phyloP scores from a whole-genome alignment of 2,888 invertebrate genomes.

The Mythimna impura region DNA sequence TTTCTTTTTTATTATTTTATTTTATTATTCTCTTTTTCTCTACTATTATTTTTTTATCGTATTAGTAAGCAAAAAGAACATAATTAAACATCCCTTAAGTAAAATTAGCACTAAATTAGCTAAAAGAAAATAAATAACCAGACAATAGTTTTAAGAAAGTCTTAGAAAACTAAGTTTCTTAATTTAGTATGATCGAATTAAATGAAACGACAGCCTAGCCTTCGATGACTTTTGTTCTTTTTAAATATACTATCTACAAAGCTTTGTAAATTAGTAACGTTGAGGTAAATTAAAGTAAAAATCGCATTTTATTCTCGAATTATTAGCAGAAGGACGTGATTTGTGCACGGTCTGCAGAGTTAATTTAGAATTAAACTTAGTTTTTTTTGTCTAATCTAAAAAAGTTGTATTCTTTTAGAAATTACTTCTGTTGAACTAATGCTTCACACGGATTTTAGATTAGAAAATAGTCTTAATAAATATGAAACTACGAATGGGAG shows the following conservation, averaged over 20 bases:
- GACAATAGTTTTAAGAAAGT: constrained; percentile 9
- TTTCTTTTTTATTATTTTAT: too few relatives aligned
- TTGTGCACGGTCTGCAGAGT: constrained; percentile 18
- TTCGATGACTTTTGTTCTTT: neutral
- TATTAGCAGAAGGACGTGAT: constrained; percentile 31
- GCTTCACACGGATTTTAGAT: neutral
- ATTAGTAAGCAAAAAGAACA: too few relatives aligned
- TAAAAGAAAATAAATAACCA: constrained; percentile 1
- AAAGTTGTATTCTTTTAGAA: constrained; percentile 8
- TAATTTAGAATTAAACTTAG: constrained; percentile 1
- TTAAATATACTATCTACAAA: neutral
- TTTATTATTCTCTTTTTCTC: too few relatives aligned
- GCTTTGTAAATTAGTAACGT: neutral
- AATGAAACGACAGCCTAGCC: neutral
- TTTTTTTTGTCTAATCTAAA: neutral
- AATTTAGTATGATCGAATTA: neutral
- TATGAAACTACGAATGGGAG: too few relatives aligned
- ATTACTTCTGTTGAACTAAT: neutral
- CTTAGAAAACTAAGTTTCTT: neutral
- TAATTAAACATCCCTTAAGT: too few relatives aligned
- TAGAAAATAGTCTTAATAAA: neutral
- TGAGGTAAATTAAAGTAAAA: constrained; percentile 24
- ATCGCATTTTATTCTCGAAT: constrained; percentile 5
- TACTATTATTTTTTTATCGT: too few relatives aligned
- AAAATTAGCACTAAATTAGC: too few relatives aligned